These are phyloP conservation scores for Amphiprion ocellaris DNA, from an alignment of 2,113 vertebrate species.

Conservation along the genomic window DNA sequence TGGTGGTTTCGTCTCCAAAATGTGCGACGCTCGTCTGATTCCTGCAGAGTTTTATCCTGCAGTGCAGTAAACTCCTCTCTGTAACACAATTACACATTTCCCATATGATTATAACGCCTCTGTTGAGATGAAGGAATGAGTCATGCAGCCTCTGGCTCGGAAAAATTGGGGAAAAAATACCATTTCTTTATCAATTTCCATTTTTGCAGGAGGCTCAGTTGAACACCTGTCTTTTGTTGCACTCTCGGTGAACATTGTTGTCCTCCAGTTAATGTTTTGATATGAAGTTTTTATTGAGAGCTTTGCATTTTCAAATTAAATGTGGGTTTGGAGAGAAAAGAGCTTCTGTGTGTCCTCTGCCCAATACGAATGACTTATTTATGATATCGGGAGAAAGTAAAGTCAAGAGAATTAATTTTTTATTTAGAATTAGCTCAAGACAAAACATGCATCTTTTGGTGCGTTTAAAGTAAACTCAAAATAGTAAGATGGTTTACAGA, in stretches of 20 bases:
- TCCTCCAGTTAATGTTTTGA: conserved; percentile 16
- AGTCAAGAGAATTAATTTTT: not conserved
- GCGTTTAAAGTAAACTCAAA: not conserved
- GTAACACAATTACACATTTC: not conserved
- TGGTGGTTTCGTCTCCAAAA: not conserved
- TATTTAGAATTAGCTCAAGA: no score
- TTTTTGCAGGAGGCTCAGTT: conserved; percentile 15
- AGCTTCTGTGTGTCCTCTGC: not conserved
- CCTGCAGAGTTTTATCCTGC: not conserved
- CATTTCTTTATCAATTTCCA: conserved; percentile 20
- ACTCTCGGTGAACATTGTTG: conserved; percentile 2
- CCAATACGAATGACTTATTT: not conserved
- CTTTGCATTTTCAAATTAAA: conserved; percentile 58
- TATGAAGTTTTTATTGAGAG: conserved; percentile 30
- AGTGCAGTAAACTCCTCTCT: conserved; percentile 14
- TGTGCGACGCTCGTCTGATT: not conserved
- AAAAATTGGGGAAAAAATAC: conserved; percentile 12
- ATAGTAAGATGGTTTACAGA: not conserved
- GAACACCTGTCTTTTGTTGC: conserved; percentile 26
- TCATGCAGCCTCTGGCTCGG: conserved; percentile 6
- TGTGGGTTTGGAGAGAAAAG: conserved; percentile 31
- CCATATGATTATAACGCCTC: not conserved
- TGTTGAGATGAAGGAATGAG: conserved; percentile 4
- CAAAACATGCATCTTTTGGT: not conserved
- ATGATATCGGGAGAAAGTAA: not conserved